A percentile compares a stretch with the other conserved stretches of the same genome.
Evolutionary conservation across 2,888 invertebrate species (phyloP).

Genomic region (Brenthis ino): DNA sequence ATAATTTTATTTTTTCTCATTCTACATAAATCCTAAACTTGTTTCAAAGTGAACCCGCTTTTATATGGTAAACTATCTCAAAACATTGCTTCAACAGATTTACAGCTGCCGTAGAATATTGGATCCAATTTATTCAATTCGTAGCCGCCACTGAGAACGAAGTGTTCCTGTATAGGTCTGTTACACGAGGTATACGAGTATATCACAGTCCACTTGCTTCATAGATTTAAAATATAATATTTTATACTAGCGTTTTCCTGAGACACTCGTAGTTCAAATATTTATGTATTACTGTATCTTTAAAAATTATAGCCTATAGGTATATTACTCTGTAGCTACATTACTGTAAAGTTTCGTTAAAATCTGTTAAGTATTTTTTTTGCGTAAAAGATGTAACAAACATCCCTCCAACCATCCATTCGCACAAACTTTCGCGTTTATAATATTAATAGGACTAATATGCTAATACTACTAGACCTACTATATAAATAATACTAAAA

Average conservation of each 20-base stretch:
- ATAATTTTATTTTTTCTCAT: background rate
- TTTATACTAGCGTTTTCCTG: background rate
- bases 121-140: constrained; percentile 39
- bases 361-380: too few species aligned
- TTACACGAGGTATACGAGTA: background rate
- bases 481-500: too few species aligned
- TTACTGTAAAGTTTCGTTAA: too few species aligned
- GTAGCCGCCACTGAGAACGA: constrained; percentile 18
- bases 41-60: constrained; percentile 6
- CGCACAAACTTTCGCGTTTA: too few species aligned
- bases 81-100: constrained; percentile 33
- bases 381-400: too few species aligned
- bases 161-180: constrained; percentile 22
- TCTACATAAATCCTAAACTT: background rate
- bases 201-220: background rate
- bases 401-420: too few species aligned
- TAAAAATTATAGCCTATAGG: too few species aligned
- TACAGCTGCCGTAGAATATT: constrained; percentile 33
- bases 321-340: too few species aligned
- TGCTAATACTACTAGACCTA: too few species aligned
- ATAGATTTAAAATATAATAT: background rate
- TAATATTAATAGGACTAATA: too few species aligned
- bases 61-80: constrained; percentile 11
- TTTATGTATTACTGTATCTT: too few species aligned
- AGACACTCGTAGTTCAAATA: too few species aligned